Percentiles rank a stretch among this genome's conserved stretches.
These are phyloP conservation scores for Holacanthella duospinosa DNA, from an alignment of 2,888 invertebrate genomes.

Conservation along the genomic window DNA sequence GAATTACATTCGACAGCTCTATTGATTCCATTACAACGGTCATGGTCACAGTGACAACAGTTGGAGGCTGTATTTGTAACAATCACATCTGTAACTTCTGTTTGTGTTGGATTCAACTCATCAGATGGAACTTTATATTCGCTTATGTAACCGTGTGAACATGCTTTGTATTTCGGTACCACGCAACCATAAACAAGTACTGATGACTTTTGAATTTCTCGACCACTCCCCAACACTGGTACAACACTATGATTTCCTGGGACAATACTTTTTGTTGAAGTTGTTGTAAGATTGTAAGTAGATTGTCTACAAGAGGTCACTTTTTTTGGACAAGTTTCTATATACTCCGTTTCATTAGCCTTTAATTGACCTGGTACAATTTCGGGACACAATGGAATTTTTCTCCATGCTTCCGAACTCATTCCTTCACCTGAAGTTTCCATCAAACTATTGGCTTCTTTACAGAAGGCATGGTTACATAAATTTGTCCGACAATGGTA, in stretches of 20 bases:
- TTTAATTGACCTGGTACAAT: background rate
- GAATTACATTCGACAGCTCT: background rate
- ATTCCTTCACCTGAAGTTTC: background rate
- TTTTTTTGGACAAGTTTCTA: background rate
- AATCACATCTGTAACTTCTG: background rate
- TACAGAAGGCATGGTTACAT: background rate
- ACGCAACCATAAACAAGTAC: background rate
- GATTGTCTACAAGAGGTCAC: background rate
- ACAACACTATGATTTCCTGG: background rate
- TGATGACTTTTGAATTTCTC: background rate
- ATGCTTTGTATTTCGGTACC: background rate
- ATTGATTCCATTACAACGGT: background rate
- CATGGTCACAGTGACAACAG: background rate
- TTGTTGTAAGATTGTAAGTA: background rate
- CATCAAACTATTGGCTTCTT: background rate
- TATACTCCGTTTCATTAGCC: background rate
- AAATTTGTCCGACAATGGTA: background rate
- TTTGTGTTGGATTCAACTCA: background rate
- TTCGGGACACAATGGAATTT: background rate
- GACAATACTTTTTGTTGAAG: background rate
- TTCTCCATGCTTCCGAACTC: background rate
- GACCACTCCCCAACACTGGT: background rate
- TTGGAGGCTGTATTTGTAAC: background rate
- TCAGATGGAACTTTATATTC: background rate
- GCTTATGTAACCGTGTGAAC: background rate